phyloP scores from a whole-genome alignment of 2,888 invertebrate genomes.

The Morinoia aosen region DNA sequence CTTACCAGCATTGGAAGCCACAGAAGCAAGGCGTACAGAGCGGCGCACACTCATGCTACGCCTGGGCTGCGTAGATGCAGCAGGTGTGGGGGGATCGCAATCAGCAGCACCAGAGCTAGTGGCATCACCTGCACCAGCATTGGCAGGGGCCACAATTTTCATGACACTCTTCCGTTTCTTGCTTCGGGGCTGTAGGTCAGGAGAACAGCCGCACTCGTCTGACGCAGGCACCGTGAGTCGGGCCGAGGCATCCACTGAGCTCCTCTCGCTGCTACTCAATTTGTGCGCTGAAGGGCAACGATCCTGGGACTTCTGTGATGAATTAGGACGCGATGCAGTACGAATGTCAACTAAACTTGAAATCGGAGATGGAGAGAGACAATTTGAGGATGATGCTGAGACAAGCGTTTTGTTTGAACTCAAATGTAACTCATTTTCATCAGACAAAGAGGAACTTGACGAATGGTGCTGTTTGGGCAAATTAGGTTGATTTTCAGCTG shows the following conservation, averaged over 20 bases:
- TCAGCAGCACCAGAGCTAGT: background rate
- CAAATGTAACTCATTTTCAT: background rate
- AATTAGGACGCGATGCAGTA: background rate
- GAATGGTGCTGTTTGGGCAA: background rate
- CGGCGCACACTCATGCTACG: background rate
- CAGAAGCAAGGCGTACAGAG: background rate
- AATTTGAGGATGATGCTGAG: background rate
- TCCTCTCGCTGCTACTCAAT: background rate
- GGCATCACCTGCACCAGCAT: background rate
- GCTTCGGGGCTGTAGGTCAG: background rate
- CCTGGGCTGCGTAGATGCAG: background rate
- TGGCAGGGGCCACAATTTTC: background rate
- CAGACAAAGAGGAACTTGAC: background rate
- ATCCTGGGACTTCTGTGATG: background rate
- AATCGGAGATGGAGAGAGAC: background rate
- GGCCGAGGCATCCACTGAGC: background rate
- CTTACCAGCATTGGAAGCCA: background rate
- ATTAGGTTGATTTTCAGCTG: background rate
- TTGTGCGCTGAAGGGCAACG: background rate
- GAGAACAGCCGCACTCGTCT: constrained; percentile 7
- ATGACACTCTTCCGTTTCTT: background rate
- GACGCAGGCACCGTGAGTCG: background rate
- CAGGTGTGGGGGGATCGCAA: background rate
- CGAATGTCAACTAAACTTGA: background rate
- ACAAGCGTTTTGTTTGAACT: background rate